Base-by-base conservation (phyloP, 2,797 vertebrate species). In the Cichlasoma orientale region DNA sequence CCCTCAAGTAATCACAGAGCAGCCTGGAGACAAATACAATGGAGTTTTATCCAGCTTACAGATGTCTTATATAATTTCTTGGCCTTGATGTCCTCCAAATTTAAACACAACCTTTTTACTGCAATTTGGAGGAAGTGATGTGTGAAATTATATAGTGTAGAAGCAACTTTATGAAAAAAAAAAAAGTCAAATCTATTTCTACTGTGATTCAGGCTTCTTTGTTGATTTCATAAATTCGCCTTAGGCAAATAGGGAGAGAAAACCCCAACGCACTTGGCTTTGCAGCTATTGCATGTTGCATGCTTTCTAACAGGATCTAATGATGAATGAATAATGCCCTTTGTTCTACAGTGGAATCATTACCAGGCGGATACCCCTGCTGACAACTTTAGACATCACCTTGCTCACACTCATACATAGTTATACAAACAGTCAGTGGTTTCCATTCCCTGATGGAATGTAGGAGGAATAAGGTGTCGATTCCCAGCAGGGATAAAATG, bases 401-500 rank as follows among this genome's bases (percentile, higher is more conserved):
- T 66, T 14, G 52, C 70, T 72, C 50, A 33, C 74, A 27, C 63
- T 68, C 58, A 53, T 36, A 47, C 27, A 72, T 7, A 76, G 44
- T 41, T 36, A 66, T 52, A 72, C 66, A 52, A 59, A 70, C 53
- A 66, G 72, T 70, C 27, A 38, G 47, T 36, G 85, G 86, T 90
- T 92, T 91, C 85, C 75, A 21, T 77, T 88, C 56, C 74, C 76
- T 56, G 23, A 69, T 72, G 88, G 88, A 89, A 93, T 89, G 86
- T 82, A 79, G 86, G 83, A 84, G 88, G 89, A 94, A 92, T 89
- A 90, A 93, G 87, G 89, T 92, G 91, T 91, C 70, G 83, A 93
- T 93, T 93, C 85, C 88, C 84, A 85, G 80, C 72, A 78, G 82
- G 85, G 90, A 91, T 92, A 90, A 90, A 89, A 93, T 88, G 85